Evolutionary conservation across 2,797 vertebrate genomes (phyloP), one percentile per base, ranked within the genome.

Genomic region (Enteromius mattozi): DNA sequence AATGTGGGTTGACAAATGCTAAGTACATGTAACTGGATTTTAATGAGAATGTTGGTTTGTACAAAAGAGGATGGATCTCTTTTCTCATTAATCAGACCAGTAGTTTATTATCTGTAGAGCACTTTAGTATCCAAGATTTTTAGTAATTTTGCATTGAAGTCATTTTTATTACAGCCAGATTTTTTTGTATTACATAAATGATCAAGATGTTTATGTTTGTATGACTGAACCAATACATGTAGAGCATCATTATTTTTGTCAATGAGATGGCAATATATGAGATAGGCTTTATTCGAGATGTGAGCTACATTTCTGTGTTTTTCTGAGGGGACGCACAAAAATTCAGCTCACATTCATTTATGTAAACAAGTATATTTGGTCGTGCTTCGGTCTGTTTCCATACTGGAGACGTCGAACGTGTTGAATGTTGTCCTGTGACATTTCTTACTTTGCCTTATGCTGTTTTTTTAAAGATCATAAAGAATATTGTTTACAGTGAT

Each of bases 131-230:
- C 63, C 40, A 82, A 70, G 66, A 80, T 65, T 75, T 80, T 78
- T 82, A 84, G 56, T 76, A 66, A 78, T 68, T 83, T 83, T 61
- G 30, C 72, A 70, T 80, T 66, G 79, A 75, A 78, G 45, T 61
- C 75, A 76, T 87, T 75, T 88, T 86, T 87, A 85, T 77, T 88
- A 81, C 81, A 87, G 30, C 47, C 81, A 79, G 74, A 90, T 91
- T 90, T 92, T 90, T 93, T 92, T 93, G 91, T 74, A 90, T 90
- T 81, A 85, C 88, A 82, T 87, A 30, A 92, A 89, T 79, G 68
- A 84, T 86, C 85, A 90, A 90, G 82, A 88, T 88, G 88, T 94
- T 92, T 88, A 80, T 82, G 84, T 87, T 81, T 76, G 61, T 85
- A 65, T 33, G 27, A 65, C 27, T 33, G 27, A 30, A 65, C 61